These are phyloP conservation scores for Thamnophis elegans DNA, from an alignment of 2,797 vertebrate species.

Conservation along the genomic window DNA sequence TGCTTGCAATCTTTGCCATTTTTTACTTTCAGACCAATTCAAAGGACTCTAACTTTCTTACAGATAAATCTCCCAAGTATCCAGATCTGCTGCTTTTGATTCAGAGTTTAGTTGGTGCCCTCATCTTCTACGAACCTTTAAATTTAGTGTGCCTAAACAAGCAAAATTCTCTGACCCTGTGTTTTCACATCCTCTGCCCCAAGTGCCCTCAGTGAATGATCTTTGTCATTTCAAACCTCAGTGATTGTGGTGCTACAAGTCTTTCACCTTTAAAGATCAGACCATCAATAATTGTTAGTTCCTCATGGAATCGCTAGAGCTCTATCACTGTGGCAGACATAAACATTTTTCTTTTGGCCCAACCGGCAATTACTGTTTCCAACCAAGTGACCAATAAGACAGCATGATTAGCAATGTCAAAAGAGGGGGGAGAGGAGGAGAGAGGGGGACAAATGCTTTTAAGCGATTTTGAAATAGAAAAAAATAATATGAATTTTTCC, in stretches of 20 bases:
- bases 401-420: constrained; percentile 10
- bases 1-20: not conserved
- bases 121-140: not conserved
- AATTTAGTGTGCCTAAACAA: constrained; percentile 18
- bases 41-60: not conserved
- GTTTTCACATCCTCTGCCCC: constrained; percentile 28
- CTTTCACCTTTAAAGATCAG: constrained; percentile 1
- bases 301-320: not conserved
- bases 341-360: constrained; percentile 31
- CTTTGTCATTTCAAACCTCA: constrained; percentile 16
- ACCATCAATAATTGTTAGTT: constrained; percentile 5
- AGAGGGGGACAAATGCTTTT: constrained; percentile 1
- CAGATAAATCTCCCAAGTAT: not conserved
- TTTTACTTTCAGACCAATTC: not conserved
- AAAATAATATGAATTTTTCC: not conserved
- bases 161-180: constrained; percentile 24
- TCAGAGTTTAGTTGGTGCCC: not conserved
- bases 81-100: not conserved
- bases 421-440: not conserved
- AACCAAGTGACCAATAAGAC: not conserved
- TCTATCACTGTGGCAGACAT: fast-evolving
- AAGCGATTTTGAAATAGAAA: constrained; percentile 13
- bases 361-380: constrained; percentile 18
- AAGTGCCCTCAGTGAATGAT: constrained; percentile 14
- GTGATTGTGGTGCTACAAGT: constrained; percentile 6